Conservation (phyloP, 2,113 vertebrate species). For the Heterotilapia buettikoferi region DNA sequence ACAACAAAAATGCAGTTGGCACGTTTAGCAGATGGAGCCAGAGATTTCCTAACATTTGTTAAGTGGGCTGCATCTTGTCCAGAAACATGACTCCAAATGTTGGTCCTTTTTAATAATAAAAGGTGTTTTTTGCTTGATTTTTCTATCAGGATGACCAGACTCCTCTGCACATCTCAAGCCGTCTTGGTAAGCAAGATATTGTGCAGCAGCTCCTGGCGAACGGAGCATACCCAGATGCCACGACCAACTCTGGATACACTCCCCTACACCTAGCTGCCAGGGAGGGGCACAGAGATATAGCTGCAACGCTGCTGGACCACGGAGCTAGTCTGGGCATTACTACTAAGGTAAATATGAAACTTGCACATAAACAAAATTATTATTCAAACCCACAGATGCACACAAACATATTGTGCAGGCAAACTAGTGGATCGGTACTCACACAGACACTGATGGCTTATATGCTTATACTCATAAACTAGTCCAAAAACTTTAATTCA, state of each 20-base stretch:
- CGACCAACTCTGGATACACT: conserved; percentile 90
- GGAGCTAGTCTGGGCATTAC: conserved; percentile 86
- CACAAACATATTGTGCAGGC: background rate
- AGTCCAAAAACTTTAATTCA: background rate
- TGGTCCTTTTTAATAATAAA: background rate
- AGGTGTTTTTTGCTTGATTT: background rate
- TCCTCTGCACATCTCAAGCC: conserved; percentile 90
- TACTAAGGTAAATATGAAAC: conserved; percentile 82
- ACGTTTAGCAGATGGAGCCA: fast-evolving
- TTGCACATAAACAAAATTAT: fast-evolving
- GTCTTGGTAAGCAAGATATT: conserved; percentile 92
- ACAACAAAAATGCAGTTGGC: background rate
- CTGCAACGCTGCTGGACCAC: conserved; percentile 85
- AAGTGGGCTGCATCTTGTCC: background rate
- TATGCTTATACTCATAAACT: background rate
- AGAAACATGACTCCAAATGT: background rate
- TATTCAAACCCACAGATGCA: background rate
- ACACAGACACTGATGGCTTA: background rate
- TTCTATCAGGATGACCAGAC: conserved; percentile 90
- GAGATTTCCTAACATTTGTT: background rate
- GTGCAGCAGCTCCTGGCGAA: conserved; percentile 88
- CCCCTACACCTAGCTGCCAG: conserved; percentile 89
- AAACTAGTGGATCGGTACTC: fast-evolving
- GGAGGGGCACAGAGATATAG: conserved; percentile 90
- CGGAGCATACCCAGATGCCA: conserved; percentile 84